Evolutionary conservation across 1,140 invertebrate species (phyloP).

Genomic region (Ceratina japonica): DNA sequence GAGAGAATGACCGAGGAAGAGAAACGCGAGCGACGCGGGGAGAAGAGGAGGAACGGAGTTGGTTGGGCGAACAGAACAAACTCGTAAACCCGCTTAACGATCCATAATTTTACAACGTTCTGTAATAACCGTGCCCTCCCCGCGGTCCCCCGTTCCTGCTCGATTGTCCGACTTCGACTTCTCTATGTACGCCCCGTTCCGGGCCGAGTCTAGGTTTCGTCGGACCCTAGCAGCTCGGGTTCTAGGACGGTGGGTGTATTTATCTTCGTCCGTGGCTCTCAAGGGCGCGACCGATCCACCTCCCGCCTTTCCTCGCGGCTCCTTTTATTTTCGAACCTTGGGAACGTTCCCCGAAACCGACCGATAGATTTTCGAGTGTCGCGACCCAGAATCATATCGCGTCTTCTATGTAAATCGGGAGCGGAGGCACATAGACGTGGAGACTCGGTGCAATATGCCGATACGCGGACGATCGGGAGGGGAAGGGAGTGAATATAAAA

Average conservation of each 20-base stretch:
- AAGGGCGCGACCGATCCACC: slow-evolving; percentile 46
- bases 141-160: slow-evolving; percentile 14
- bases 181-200: slow-evolving; percentile 47
- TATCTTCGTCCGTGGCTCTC: slow-evolving; percentile 55
- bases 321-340: slow-evolving; percentile 38
- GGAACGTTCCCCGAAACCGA: slow-evolving; percentile 19
- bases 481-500: neutral
- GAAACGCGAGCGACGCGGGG: slow-evolving; percentile 37
- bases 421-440: neutral
- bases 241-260: slow-evolving; percentile 61
- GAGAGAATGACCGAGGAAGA: slow-evolving; percentile 46
- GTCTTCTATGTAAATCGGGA: too few relatives aligned
- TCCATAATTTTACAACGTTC: slow-evolving; percentile 76
- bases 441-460: neutral
- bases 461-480: neutral
- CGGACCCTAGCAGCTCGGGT: slow-evolving; percentile 29
- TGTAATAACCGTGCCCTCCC: slow-evolving; percentile 69
- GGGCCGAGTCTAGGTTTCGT: slow-evolving; percentile 33
- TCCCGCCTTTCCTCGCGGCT: slow-evolving; percentile 1
- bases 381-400: too few relatives aligned
- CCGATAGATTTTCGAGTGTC: slow-evolving; percentile 45
- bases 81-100: slow-evolving; percentile 75
- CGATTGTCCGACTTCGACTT: slow-evolving; percentile 22
- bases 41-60: slow-evolving; percentile 50
- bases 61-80: slow-evolving; percentile 69